phyloP scores from a whole-genome alignment of 2,888 invertebrate species.

The Cactoblastis cactorum region DNA sequence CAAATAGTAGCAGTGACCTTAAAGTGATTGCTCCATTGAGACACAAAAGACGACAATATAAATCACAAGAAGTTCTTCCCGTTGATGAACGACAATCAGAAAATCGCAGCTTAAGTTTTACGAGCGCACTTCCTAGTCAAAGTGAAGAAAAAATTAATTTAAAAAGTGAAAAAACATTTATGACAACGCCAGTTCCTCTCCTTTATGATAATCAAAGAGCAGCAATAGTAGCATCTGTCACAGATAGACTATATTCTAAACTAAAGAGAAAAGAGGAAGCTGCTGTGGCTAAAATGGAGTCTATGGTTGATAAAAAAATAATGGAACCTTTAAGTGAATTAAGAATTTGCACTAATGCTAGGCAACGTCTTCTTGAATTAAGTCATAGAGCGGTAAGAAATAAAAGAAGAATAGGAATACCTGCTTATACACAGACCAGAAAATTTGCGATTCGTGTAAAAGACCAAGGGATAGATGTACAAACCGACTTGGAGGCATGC shows the following conservation, averaged over 20 bases:
- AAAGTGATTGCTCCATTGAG: constrained; percentile 59
- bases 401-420: constrained; percentile 68
- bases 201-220: constrained; percentile 77
- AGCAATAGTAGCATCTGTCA: constrained; percentile 85
- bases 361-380: constrained; percentile 77
- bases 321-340: constrained; percentile 73
- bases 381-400: constrained; percentile 79
- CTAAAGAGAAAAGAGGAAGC: constrained; percentile 76
- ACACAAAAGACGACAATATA: constrained; percentile 62
- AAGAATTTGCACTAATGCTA: constrained; percentile 79
- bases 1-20: constrained; percentile 64
- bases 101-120: constrained; percentile 26
- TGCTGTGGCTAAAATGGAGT: constrained; percentile 57
- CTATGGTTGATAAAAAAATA: constrained; percentile 59
- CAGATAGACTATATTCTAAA: constrained; percentile 82
- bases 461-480: constrained; percentile 78
- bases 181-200: constrained; percentile 46
- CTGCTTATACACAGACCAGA: constrained; percentile 80
- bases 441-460: constrained; percentile 72
- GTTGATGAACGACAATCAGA: constrained; percentile 36
- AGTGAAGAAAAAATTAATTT: constrained; percentile 35
- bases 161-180: constrained; percentile 30
- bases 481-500: constrained; percentile 71
- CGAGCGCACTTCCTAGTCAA: constrained; percentile 36
- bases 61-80: constrained; percentile 67